These are phyloP conservation scores for Heliothis virescens DNA, from an alignment of 1,140 invertebrate genomes.

Conservation along the genomic window DNA sequence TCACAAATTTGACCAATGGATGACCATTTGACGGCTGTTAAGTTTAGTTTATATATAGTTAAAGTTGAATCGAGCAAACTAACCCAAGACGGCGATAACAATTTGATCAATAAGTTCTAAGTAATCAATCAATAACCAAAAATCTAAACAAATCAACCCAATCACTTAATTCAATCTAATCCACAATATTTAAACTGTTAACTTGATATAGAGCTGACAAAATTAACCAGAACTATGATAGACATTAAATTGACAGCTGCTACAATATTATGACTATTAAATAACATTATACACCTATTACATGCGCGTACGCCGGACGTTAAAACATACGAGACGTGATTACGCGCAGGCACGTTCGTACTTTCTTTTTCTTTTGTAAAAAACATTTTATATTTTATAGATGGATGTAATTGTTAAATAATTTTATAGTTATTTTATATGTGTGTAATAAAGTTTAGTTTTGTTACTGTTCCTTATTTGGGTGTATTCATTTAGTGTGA, in stretches of 20 bases:
- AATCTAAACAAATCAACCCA: no score
- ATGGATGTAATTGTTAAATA: not conserved
- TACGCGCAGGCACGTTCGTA: not conserved
- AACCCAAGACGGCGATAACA: no score
- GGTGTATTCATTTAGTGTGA: no score
- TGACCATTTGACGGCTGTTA: no score
- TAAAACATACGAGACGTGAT: conserved; percentile 19
- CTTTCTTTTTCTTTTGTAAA: not conserved
- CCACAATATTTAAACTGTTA: not conserved
- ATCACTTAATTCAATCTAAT: no score
- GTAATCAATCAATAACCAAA: no score
- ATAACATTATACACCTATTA: not conserved
- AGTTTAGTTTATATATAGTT: no score
- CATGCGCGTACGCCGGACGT: not conserved
- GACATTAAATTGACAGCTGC: not conserved
- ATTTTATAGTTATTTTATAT: not conserved
- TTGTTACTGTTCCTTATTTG: no score
- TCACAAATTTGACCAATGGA: no score
- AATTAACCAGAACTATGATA: not conserved
- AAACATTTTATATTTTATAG: not conserved
- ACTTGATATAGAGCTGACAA: not conserved
- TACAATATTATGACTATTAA: not conserved
- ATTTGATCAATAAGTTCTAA: no score
- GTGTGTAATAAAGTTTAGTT: no score
- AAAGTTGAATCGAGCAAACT: no score